phyloP scores from a whole-genome alignment of 2,113 vertebrate genomes.

The Mus pahari region DNA sequence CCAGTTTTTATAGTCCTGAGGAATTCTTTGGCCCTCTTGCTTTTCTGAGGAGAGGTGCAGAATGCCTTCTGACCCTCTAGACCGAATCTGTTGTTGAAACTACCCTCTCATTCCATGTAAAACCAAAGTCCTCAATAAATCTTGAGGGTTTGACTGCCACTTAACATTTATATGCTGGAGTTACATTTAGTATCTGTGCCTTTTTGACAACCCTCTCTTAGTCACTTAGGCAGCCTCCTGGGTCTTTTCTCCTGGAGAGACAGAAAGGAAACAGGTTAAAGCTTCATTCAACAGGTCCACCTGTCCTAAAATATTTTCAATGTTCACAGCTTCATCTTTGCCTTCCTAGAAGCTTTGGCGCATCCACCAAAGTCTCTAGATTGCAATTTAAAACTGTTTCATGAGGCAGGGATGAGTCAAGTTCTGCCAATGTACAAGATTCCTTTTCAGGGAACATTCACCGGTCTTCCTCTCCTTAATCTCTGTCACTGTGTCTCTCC shows the following conservation, averaged over 20 bases:
- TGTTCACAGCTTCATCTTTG: conserved; percentile 11
- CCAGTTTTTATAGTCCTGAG: neutral
- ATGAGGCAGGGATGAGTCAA: neutral
- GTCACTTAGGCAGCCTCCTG: neutral
- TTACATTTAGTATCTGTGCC: neutral
- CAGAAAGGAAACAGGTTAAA: neutral
- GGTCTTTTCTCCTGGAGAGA: neutral
- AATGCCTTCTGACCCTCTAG: neutral
- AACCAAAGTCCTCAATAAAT: neutral
- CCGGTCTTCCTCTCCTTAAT: neutral
- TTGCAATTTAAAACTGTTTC: neutral
- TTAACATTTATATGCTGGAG: neutral
- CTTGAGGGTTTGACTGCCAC: neutral
- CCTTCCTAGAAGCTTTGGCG: neutral
- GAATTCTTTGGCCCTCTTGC: too few species aligned
- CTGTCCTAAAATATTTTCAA: conserved; percentile 1
- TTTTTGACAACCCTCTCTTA: neutral
- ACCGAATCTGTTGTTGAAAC: neutral
- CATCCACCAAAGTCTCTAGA: neutral
- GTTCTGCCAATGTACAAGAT: neutral
- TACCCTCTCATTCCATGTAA: accelerated
- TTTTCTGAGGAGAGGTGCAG: neutral
- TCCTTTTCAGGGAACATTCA: neutral
- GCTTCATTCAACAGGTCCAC: neutral
- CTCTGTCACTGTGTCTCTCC: neutral